A percentile compares a stretch with the other conserved stretches of the same genome.
These are phyloP conservation scores for Tenthredo scrophulariae DNA, from an alignment of 2,888 invertebrate species.

Conservation along the genomic window DNA sequence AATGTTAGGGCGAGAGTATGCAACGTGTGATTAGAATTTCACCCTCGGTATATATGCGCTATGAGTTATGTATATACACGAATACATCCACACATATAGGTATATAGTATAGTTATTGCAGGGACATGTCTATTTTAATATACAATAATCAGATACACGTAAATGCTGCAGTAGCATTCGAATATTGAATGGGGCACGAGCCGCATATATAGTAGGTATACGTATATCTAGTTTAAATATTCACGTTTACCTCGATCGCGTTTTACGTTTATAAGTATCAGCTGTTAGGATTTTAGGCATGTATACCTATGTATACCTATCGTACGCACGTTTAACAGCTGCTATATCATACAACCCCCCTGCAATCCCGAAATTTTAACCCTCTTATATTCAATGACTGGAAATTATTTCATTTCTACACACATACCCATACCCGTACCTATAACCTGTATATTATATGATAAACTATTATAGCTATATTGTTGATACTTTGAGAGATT, in stretches of 20 bases:
- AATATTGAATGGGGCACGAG: background rate
- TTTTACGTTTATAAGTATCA: background rate
- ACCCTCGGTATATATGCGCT: background rate
- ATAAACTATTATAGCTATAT: too few species aligned
- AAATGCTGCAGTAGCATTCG: background rate
- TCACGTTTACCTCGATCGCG: background rate
- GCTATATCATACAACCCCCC: background rate
- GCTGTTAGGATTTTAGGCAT: background rate
- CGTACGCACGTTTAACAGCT: background rate
- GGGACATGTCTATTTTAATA: background rate
- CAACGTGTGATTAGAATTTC: background rate
- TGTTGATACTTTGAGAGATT: background rate
- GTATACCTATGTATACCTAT: background rate
- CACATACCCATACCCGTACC: background rate
- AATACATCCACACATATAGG: background rate
- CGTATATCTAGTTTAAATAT: background rate
- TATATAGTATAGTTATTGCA: background rate
- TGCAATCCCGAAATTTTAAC: constrained; percentile 3
- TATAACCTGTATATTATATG: background rate
- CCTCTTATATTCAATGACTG: constrained; percentile 3
- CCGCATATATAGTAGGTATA: background rate
- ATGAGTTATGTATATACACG: background rate
- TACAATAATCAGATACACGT: background rate
- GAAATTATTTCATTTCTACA: background rate
- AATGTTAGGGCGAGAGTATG: background rate